These are phyloP conservation scores for Chironomus tepperi DNA, from an alignment of 1,140 invertebrate species.

Conservation along the genomic window DNA sequence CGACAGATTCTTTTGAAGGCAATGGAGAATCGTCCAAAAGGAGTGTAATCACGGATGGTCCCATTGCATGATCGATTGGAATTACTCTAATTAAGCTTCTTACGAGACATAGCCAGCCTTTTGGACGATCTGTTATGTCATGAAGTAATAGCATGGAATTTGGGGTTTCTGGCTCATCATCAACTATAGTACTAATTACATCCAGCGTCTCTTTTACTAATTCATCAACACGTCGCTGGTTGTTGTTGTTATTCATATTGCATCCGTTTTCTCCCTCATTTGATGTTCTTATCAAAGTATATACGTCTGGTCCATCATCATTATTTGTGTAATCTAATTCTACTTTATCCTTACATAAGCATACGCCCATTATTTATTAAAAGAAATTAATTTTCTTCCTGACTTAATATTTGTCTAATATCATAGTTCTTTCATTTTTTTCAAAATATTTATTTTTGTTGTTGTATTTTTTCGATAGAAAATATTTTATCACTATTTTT, in stretches of 20 bases:
- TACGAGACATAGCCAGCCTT: constrained; percentile 85
- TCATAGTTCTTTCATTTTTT: constrained; percentile 4
- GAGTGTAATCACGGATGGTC: constrained; percentile 83
- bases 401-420: not conserved
- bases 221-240: constrained; percentile 49
- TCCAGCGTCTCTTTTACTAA: constrained; percentile 71
- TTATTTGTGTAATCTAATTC: constrained; percentile 40
- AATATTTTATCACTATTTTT: no score
- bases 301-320: not conserved
- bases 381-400: not conserved
- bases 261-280: constrained; percentile 34
- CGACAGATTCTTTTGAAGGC: constrained; percentile 66
- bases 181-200: constrained; percentile 70
- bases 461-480: not conserved
- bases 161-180: constrained; percentile 84
- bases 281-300: constrained; percentile 26
- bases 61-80: constrained; percentile 76
- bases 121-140: constrained; percentile 78
- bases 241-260: constrained; percentile 24
- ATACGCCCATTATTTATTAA: constrained; percentile 47
- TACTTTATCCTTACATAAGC: constrained; percentile 50
- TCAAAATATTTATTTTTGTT: constrained; percentile 9
- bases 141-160: constrained; percentile 73
- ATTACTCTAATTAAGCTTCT: constrained; percentile 80
- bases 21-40: constrained; percentile 86